Conservation (phyloP, 2,113 vertebrate genomes). For the Garra rufa region DNA sequence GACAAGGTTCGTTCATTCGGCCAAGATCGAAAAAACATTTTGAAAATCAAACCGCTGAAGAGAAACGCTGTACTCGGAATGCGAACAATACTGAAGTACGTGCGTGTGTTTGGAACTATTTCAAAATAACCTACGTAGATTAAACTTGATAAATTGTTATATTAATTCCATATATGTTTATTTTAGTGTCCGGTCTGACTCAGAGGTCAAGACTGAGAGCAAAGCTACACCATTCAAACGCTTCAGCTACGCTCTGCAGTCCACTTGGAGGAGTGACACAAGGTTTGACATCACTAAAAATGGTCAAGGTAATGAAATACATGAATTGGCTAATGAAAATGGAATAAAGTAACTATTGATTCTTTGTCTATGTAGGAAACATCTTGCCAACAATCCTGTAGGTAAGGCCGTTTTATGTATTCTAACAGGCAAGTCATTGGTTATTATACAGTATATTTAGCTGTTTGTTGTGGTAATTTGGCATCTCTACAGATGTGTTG, state of each 20-base stretch:
- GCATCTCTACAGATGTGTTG: not conserved
- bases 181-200: not conserved
- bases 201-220: not conserved
- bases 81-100: not conserved
- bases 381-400: not conserved
- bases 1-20: constrained; percentile 21
- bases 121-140: not conserved
- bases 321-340: not conserved
- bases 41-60: constrained; percentile 6
- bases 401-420: not conserved
- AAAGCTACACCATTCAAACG: not conserved
- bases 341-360: not conserved
- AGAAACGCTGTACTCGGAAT: not conserved
- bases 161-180: not conserved
- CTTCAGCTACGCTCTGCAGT: not conserved
- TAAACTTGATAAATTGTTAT: too few species aligned
- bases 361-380: not conserved
- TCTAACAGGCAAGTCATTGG: not conserved
- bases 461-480: not conserved
- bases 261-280: not conserved
- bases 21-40: not conserved
- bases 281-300: not conserved
- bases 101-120: not conserved
- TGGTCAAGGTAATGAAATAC: not conserved
- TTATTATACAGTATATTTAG: not conserved